Conservation (phyloP, 2,797 vertebrate genomes). For the Malacoraja senta region DNA sequence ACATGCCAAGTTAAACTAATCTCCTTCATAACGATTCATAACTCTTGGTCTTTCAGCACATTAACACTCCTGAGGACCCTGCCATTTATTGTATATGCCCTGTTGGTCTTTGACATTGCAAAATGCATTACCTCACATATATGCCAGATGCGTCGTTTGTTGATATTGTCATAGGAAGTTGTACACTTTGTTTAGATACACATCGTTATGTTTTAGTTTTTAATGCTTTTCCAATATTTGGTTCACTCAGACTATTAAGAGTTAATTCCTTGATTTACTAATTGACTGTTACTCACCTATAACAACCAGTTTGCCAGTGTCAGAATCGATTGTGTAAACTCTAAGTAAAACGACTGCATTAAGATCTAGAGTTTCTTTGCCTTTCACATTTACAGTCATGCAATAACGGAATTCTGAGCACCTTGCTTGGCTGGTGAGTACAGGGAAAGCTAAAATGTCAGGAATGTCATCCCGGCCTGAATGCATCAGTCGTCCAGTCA, state of each 20-base stretch:
- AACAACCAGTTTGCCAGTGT: constrained; percentile 40
- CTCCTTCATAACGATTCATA: too few species aligned
- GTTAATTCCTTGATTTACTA: constrained; percentile 35
- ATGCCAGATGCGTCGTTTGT: too few species aligned
- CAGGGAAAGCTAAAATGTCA: constrained; percentile 40
- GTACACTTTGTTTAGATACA: too few species aligned
- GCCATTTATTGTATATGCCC: too few species aligned
- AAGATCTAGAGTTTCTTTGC: constrained; percentile 39
- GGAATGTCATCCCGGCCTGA: constrained; percentile 39
- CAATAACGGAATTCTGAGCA: constrained; percentile 46
- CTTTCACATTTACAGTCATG: constrained; percentile 34
- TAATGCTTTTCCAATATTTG: not conserved
- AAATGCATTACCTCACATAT: too few species aligned
- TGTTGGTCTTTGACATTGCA: too few species aligned
- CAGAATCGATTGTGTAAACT: constrained; percentile 43
- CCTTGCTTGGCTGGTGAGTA: constrained; percentile 42
- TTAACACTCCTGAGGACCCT: too few species aligned
- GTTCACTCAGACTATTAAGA: not conserved
- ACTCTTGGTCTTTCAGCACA: too few species aligned
- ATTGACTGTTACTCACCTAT: constrained; percentile 42
- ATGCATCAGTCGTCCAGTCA: constrained; percentile 43
- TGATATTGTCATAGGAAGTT: too few species aligned
- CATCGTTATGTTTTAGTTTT: too few species aligned
- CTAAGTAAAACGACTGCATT: constrained; percentile 41
- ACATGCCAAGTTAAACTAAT: too few species aligned